These are phyloP conservation scores for Mallateleia sp. DNA, from an alignment of 2,888 invertebrate species.

Conservation along the genomic window DNA sequence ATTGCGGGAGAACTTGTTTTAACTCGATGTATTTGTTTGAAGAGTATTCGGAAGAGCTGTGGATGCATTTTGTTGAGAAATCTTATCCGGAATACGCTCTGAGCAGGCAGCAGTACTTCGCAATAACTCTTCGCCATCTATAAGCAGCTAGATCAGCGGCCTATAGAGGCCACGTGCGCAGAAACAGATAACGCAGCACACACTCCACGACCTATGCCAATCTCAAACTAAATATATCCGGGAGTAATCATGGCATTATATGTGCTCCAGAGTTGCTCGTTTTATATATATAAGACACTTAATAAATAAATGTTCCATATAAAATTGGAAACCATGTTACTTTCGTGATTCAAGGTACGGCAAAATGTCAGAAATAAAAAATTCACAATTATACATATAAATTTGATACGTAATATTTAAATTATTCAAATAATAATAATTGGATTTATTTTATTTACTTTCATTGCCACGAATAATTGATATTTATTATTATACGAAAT, in stretches of 20 bases:
- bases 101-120: constrained; percentile 65
- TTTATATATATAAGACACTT: constrained; percentile 6
- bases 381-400: too few species aligned
- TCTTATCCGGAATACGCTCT: constrained; percentile 69
- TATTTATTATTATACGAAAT: not conserved
- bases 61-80: constrained; percentile 47
- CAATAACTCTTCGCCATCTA: constrained; percentile 81
- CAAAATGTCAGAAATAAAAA: too few species aligned
- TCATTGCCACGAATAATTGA: not conserved
- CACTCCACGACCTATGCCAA: constrained; percentile 88
- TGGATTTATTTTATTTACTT: not conserved
- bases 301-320: not conserved
- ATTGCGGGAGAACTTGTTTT: constrained; percentile 41
- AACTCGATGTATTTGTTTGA: constrained; percentile 37
- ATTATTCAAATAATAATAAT: not conserved
- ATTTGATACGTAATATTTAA: too few species aligned
- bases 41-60: constrained; percentile 47
- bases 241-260: constrained; percentile 84
- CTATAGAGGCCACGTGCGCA: constrained; percentile 86
- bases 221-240: constrained; percentile 87
- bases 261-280: constrained; percentile 38
- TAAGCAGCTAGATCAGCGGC: constrained; percentile 84
- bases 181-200: constrained; percentile 85
- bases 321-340: not conserved
- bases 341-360: not conserved